Evolutionary conservation across 2,888 invertebrate genomes (phyloP), one percentile per base, ranked within the genome.

Genomic region (Anthoptus insignis): DNA sequence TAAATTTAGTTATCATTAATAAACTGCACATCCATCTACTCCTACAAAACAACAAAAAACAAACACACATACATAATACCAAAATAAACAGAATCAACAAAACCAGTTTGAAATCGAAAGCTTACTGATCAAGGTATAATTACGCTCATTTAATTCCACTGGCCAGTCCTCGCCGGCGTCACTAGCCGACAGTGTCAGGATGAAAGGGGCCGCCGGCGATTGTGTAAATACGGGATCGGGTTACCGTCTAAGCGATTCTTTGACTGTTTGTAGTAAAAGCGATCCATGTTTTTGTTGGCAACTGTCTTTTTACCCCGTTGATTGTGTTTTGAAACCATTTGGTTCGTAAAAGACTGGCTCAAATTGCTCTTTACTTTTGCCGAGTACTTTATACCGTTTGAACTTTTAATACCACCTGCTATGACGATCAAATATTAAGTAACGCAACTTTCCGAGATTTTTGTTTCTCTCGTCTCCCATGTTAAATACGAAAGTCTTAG

Each of bases 191-290:
- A 91, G 92, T 91, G 91, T 91, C 89, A 85, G 84, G 91, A 92
- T 92, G 88, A 92, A 92, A 92, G 88, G 76, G 67, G 68, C 91
- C 91, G 91, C 91, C 88, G 82, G 75, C 90, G 91, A 90, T 91
- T 91, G 92, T 90, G 82, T 85, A 82, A 84, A 83, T 84, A 81
- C 69, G 72, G 72, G 77, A 80, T 78, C 72, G 82, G 80, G 77
- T 79, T 80, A 63, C 71, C 72, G 73, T 72, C 71, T 71, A 67
- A 71, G 67, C 73, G 67, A 67, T 70, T 68, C 74, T 69, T 74
- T 67, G 67, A 64, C 59, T 84, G 79, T 83, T 83, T 74, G 80
- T 76, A 75, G 66, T 75, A 74, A 73, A 77, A 82, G 78, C 81
- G 73, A 64, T 65, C 71, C 67, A 76, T 79, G 76, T 77, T 77